These are phyloP conservation scores for Musca domestica DNA, from an alignment of 1,140 invertebrate genomes.

Conservation along the genomic window DNA sequence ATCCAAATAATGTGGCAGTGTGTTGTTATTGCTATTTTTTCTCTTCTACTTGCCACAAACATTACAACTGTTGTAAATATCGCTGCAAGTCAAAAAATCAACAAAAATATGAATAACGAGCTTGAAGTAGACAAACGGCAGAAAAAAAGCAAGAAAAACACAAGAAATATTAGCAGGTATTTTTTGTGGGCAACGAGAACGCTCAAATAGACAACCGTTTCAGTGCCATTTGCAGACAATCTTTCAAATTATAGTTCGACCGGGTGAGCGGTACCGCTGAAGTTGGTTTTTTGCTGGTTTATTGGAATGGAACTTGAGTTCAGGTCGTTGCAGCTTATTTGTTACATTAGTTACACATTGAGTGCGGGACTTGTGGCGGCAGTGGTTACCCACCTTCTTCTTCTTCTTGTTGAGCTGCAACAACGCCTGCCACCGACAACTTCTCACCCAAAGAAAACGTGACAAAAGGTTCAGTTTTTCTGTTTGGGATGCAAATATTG, in stretches of 20 bases:
- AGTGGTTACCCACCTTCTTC: no score
- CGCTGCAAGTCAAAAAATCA: background rate
- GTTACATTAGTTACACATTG: constrained; percentile 16
- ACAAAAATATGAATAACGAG: constrained; percentile 9
- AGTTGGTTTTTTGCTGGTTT: background rate
- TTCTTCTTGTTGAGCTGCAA: no score
- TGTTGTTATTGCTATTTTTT: background rate
- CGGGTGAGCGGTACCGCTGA: background rate
- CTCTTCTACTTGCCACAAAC: background rate
- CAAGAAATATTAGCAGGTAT: background rate
- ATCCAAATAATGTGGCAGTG: background rate
- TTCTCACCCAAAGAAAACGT: constrained; percentile 11
- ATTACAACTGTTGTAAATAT: constrained; percentile 6
- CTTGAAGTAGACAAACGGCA: background rate
- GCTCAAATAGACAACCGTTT: background rate
- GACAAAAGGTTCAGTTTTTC: constrained; percentile 15
- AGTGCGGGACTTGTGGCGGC: background rate
- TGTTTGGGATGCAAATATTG: constrained; percentile 20
- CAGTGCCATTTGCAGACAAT: background rate
- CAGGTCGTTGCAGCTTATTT: constrained; percentile 5
- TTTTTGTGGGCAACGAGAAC: background rate
- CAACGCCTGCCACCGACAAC: background rate
- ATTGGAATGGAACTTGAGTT: background rate
- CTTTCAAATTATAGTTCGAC: background rate
- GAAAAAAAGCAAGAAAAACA: background rate